A percentile compares a stretch with the other conserved stretches of the same genome.
Conservation (phyloP, 2,797 vertebrate species). For the Pampus argenteus region DNA sequence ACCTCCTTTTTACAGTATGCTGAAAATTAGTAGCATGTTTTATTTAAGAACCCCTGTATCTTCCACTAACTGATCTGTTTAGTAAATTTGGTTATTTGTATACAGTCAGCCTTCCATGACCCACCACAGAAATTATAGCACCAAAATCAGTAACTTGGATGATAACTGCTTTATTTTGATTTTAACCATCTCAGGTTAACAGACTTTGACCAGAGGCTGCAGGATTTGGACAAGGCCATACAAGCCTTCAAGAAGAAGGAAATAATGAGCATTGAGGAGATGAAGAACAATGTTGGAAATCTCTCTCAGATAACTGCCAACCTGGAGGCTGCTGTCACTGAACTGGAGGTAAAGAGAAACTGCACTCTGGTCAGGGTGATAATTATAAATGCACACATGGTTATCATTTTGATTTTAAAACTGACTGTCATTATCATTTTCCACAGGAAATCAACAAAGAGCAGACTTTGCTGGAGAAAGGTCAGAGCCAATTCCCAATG, state of each 20-base stretch:
- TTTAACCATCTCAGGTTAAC: slow-evolving; percentile 76
- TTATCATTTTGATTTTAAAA: not conserved
- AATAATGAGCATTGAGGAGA: slow-evolving; percentile 83
- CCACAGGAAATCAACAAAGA: slow-evolving; percentile 91
- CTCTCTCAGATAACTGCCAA: slow-evolving; percentile 83
- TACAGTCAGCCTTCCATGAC: not conserved
- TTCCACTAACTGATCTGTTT: not conserved
- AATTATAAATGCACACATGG: not conserved
- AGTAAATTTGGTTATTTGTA: not conserved
- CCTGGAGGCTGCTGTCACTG: slow-evolving; percentile 83
- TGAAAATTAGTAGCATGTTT: not conserved
- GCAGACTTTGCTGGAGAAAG: slow-evolving; percentile 87
- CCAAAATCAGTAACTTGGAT: slow-evolving; percentile 1
- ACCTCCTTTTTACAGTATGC: not conserved
- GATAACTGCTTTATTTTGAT: not conserved
- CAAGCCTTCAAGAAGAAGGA: slow-evolving; percentile 87
- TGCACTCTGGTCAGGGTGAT: not conserved
- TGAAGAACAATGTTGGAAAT: slow-evolving; percentile 87
- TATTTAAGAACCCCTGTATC: too few relatives aligned
- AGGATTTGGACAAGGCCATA: slow-evolving; percentile 81
- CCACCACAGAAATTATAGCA: not conserved
- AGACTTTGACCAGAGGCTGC: slow-evolving; percentile 82
- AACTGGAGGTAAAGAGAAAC: slow-evolving; percentile 86
- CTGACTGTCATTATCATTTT: not conserved
- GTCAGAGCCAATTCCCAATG: slow-evolving; percentile 88